A percentile compares a stretch with the other conserved stretches of the same genome.
These are phyloP conservation scores for Echiichthys vipera DNA, from an alignment of 2,797 vertebrate species.

Conservation along the genomic window DNA sequence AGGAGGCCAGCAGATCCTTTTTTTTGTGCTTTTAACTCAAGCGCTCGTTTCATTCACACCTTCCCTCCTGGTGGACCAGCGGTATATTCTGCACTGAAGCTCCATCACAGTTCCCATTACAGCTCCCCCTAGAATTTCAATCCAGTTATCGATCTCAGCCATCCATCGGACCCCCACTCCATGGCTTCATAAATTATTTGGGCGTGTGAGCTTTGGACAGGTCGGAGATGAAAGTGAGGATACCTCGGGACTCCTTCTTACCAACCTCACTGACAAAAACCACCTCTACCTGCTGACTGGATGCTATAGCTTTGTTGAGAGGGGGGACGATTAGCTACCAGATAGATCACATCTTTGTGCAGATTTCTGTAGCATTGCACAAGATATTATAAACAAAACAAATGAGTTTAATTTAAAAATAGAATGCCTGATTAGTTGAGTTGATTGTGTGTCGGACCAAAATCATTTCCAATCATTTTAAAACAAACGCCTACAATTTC, in stretches of 20 bases:
- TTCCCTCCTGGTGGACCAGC: too few relatives aligned
- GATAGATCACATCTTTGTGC: not conserved
- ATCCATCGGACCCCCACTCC: not conserved
- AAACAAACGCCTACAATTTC: too few relatives aligned
- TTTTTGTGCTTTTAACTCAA: not conserved
- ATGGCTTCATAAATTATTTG: slow-evolving; percentile 20
- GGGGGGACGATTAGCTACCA: not conserved
- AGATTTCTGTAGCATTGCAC: not conserved
- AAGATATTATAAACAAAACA: not conserved
- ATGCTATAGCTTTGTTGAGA: not conserved
- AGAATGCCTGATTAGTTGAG: too few relatives aligned
- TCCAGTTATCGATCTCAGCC: slow-evolving; percentile 29
- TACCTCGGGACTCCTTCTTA: not conserved
- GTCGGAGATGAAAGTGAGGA: slow-evolving; percentile 35
- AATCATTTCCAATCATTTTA: too few relatives aligned
- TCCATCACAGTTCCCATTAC: slow-evolving; percentile 44
- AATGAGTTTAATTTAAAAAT: too few relatives aligned
- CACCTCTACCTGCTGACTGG: not conserved
- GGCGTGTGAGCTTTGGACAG: slow-evolving; percentile 16
- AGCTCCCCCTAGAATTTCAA: not conserved
- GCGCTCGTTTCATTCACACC: not conserved
- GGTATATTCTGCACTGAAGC: not conserved
- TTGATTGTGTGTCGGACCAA: too few relatives aligned
- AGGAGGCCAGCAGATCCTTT: not conserved
- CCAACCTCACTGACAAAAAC: not conserved